Conservation (phyloP, 2,113 vertebrate species). For the mouse (Mus musculus) region DNA sequence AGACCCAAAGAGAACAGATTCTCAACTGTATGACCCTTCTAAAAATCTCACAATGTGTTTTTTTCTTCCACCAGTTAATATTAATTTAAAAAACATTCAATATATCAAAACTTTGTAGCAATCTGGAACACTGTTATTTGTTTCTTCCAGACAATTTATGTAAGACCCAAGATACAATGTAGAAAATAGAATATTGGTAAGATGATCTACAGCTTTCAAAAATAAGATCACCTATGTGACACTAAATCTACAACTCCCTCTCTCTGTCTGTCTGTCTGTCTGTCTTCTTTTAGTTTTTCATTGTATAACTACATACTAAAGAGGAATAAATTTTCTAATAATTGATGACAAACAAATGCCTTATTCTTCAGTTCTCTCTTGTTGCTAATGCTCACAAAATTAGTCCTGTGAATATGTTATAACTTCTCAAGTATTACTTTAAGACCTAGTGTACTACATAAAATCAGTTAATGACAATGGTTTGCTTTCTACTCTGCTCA, state of each 20-base stretch:
- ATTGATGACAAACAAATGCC: neutral
- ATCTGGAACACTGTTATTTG: conserved; percentile 7
- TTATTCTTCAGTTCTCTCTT: neutral
- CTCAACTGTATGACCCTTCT: neutral
- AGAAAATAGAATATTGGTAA: neutral
- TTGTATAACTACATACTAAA: neutral
- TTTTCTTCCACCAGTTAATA: conserved; percentile 42
- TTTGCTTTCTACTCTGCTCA: neutral
- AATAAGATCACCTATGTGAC: conserved; percentile 18
- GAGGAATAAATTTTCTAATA: neutral
- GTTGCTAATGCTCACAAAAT: neutral
- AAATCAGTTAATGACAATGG: neutral
- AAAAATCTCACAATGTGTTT: conserved; percentile 74
- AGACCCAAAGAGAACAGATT: neutral
- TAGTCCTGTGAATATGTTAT: neutral
- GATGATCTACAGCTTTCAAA: conserved; percentile 27
- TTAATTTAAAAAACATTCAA: conserved; percentile 49
- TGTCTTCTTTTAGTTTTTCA: no score
- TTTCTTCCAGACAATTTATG: conserved; percentile 28
- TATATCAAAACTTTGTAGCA: conserved; percentile 40
- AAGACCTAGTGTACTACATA: neutral
- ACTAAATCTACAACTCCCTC: conserved; percentile 17
- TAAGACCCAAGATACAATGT: conserved; percentile 3
- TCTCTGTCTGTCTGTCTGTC: neutral
- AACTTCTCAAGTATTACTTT: neutral